Evolutionary conservation across 2,797 vertebrate species (phyloP).

Genomic region (Cephalopachus bancanus): DNA sequence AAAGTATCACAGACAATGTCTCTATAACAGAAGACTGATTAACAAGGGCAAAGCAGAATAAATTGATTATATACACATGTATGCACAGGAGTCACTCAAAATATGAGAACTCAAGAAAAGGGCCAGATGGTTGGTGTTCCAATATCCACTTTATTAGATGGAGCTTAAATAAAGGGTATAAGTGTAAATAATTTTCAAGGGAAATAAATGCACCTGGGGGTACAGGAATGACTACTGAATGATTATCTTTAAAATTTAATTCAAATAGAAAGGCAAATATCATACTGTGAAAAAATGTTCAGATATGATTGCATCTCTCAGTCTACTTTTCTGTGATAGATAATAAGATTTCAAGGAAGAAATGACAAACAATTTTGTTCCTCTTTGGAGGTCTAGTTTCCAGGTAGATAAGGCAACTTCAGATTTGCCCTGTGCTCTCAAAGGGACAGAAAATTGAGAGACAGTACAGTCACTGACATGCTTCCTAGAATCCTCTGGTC

Average conservation of each 20-base stretch:
- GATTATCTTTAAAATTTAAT: not conserved
- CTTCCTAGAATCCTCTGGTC: too few relatives aligned
- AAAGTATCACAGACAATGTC: not conserved
- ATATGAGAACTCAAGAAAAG: not conserved
- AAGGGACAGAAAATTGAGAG: not conserved
- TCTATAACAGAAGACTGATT: not conserved
- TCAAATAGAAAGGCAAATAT: not conserved
- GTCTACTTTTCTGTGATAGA: not conserved
- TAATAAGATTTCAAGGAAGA: not conserved
- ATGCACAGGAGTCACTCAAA: not conserved
- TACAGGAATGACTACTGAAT: not conserved
- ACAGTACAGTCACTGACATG: accelerated
- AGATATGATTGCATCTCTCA: not conserved
- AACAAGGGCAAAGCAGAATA: not conserved
- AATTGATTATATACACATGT: not conserved
- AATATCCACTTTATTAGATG: not conserved
- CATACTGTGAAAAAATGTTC: not conserved
- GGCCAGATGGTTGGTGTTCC: not conserved
- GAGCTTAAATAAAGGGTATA: not conserved
- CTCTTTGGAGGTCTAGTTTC: not conserved
- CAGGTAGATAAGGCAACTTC: not conserved
- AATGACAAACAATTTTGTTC: not conserved
- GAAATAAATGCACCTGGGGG: not conserved
- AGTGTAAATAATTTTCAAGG: not conserved
- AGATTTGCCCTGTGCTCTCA: not conserved